Base-by-base conservation (phyloP, 2,797 vertebrate species). In the Clarias platycephalus region DNA sequence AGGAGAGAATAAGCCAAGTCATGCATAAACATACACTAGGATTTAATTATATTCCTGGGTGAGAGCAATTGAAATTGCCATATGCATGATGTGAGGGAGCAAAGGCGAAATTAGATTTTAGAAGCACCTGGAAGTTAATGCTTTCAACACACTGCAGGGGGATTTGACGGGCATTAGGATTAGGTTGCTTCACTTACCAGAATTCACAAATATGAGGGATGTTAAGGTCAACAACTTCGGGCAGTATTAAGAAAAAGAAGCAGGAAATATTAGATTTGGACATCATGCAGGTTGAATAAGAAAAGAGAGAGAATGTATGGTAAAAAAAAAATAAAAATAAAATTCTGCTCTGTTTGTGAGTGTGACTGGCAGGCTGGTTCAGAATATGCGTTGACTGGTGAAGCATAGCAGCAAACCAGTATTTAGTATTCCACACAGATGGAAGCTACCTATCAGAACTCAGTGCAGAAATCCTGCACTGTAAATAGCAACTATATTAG, bases 121-220 rank as follows among this genome's bases (percentile, higher is more conserved):
- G 63, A 81, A 89, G 76, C 87, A 89, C 82, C 82, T 87, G 88
- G 70, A 88, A 70, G 58, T 84, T 86, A 89, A 89, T 89, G 79
- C 80, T 75, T 82, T 70, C 77, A 63, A 53, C 86, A 86, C 82
- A 57, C 71, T 78, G 77, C 31, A 53, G 74, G 31, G 67, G 77
- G 79, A 83, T 86, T 72, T 82, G 1, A 37, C 26, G 37, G 80
- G 72, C 60, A 83, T 76, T 80, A 83, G 81, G 70, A 58, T 84
- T 87, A 78, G 60, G 40, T 75, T 12, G 49, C 82, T 84, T 60
- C 63, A 76, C 83, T 64, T 77, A 76, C 28, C 79, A 77, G 80
- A 76, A 75, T 57, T 83, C 66, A 80, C 76, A 66, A 88, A 82
- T 77, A 78, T 18, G 8, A 72, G 53, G 70, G 60, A 31, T 44